phyloP scores from a whole-genome alignment of 2,888 invertebrate species.

The Xylota sylvarum region DNA sequence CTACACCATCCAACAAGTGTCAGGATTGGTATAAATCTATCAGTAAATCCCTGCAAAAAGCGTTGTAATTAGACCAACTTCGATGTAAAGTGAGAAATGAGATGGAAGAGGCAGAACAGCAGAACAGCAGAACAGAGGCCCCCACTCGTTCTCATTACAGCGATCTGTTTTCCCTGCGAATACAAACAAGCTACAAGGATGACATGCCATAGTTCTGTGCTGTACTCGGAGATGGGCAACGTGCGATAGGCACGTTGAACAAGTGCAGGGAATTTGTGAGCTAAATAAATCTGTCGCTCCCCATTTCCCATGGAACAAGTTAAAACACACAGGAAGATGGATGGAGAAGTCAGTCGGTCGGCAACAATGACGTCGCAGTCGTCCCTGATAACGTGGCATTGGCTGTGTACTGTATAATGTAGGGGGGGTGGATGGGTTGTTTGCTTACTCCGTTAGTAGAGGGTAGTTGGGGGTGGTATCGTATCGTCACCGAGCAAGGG shows the following conservation, averaged over 20 bases:
- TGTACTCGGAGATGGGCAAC: constrained; percentile 10
- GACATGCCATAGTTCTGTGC: constrained; percentile 40
- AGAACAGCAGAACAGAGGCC: neutral
- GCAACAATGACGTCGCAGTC: constrained; percentile 71
- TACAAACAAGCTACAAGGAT: constrained; percentile 53
- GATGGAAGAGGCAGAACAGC: neutral
- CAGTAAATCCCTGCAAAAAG: constrained; percentile 40
- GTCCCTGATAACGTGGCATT: constrained; percentile 71
- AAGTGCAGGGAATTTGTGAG: constrained; percentile 63
- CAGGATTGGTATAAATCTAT: constrained; percentile 59
- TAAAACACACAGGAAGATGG: constrained; percentile 58
- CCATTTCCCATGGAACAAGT: constrained; percentile 63
- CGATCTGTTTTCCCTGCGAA: constrained; percentile 47
- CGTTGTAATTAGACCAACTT: constrained; percentile 64
- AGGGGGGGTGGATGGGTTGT: neutral
- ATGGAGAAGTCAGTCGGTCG: constrained; percentile 63
- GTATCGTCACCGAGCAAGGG: neutral
- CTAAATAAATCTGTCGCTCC: constrained; percentile 73
- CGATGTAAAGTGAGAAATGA: constrained; percentile 59
- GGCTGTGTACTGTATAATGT: constrained; percentile 16
- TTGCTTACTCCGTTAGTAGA: constrained; percentile 18
- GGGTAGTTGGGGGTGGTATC: neutral
- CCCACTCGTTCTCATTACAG: constrained; percentile 47
- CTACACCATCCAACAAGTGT: constrained; percentile 65
- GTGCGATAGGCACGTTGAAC: constrained; percentile 56